These are phyloP conservation scores for Protobothrops flavoviridis DNA, from an alignment of 2,113 vertebrate species.

Conservation along the genomic window DNA sequence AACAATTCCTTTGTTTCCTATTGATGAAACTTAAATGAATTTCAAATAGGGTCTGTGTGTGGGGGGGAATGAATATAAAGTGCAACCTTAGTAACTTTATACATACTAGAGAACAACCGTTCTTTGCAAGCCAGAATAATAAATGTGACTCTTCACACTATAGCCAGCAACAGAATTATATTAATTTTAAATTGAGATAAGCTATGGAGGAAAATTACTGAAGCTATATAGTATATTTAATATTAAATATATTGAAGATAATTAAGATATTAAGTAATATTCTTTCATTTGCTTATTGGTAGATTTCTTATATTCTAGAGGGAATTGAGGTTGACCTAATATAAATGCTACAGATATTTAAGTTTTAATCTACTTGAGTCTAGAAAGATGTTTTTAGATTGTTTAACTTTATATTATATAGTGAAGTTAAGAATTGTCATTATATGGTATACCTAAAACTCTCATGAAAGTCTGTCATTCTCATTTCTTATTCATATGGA, in stretches of 20 bases:
- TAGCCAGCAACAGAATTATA: background rate
- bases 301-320: constrained; percentile 4
- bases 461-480: constrained; percentile 69
- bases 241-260: constrained; percentile 29
- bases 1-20: constrained; percentile 29
- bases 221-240: background rate
- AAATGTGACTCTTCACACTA: background rate
- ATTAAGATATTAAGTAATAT: background rate
- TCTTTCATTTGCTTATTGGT: background rate
- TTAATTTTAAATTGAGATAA: constrained; percentile 3
- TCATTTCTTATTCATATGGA: constrained; percentile 83
- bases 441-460: constrained; percentile 63
- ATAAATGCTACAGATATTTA: constrained; percentile 42
- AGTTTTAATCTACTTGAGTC: constrained; percentile 23
- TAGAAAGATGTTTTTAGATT: constrained; percentile 51
- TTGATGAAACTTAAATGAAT: background rate
- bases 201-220: background rate
- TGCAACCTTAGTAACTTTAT: background rate
- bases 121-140: background rate
- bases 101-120: background rate
- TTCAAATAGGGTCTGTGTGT: background rate
- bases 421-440: constrained; percentile 59
- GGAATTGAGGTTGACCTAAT: constrained; percentile 43
- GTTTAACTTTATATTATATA: constrained; percentile 52
- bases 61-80: background rate